Evolutionary conservation across 2,888 invertebrate genomes (phyloP), one percentile per base, ranked within the genome.

Genomic region (Diplazon laetatorius): DNA sequence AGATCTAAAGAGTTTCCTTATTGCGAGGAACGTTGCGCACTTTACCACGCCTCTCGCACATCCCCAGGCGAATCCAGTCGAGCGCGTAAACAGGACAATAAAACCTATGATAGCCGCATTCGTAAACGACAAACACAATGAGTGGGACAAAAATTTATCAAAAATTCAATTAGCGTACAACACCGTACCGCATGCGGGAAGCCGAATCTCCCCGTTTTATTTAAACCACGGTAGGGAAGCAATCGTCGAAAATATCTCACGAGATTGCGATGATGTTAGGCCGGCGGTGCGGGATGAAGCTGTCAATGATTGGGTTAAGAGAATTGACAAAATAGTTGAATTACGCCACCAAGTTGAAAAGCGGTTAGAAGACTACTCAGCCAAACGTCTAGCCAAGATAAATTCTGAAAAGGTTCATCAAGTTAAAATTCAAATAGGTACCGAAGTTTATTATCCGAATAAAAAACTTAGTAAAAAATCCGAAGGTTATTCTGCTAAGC

Each of bases 161-260:
- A 79, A 81, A 42, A 20, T 81, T 4, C 72, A 79, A 20, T 59
- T 79, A 9, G 79, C 79, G 1, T 81, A 76, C 16, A 77, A 77
- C 46, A 79, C 81, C 4, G 74, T 74, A 2, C 48, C 76, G 3
- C 81, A 81, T 60, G 25, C 77, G 1, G 81, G 71, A 1, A 74
- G 57, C 22, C 39, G 80, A 39, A 50, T 82, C 8, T 63, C 82
- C 0, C 78, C 76, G 0, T 82, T 80, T 10, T 82, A 52, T 57
- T 20, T 78, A 18, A 82, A 80, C 62, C 75, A 82, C 22, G 76
- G 25, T 0, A 35, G 72, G 4, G 68, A 77, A 25, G 76, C 76
- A 2, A 9, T 35, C 1, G 18, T n/a, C 1, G 30, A 14, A 35
- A 25, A 55, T 1, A 30, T 30, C 25, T 8, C 14, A 2, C 6